These are phyloP conservation scores for Coregonus suidteri DNA, from an alignment of 2,797 vertebrate species.

Conservation along the genomic window DNA sequence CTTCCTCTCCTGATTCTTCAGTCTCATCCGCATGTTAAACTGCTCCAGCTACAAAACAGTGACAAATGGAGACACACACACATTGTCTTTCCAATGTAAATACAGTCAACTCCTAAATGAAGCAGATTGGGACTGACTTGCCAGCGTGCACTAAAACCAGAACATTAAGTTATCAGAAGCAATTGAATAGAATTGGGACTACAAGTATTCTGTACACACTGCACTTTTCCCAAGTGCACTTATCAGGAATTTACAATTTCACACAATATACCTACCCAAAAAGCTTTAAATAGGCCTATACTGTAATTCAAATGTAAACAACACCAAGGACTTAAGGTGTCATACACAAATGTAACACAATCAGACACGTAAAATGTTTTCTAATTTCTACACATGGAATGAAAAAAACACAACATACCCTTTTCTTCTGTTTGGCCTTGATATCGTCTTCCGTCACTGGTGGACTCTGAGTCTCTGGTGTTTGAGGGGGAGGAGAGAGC, in stretches of 20 bases:
- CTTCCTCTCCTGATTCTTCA: constrained; percentile 71
- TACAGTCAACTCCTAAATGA: neutral
- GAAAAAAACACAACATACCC: constrained; percentile 60
- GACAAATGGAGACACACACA: neutral
- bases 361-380: no score
- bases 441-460: constrained; percentile 66
- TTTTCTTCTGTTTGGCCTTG: constrained; percentile 75
- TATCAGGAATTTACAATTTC: no score
- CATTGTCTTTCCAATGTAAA: neutral
- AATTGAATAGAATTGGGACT: neutral
- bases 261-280: no score
- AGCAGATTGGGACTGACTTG: neutral
- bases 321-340: neutral
- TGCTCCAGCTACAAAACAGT: constrained; percentile 72
- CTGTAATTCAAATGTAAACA: neutral
- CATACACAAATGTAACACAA: neutral
- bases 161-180: neutral
- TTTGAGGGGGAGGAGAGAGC: neutral
- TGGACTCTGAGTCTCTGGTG: constrained; percentile 13
- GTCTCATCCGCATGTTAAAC: constrained; percentile 73
- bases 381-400: neutral
- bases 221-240: no score
- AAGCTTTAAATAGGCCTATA: no score
- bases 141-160: neutral
- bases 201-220: neutral